Evolutionary conservation across 2,888 invertebrate species (phyloP), one percentile per base, ranked within the genome.

Genomic region (Athrips mouffetella): DNA sequence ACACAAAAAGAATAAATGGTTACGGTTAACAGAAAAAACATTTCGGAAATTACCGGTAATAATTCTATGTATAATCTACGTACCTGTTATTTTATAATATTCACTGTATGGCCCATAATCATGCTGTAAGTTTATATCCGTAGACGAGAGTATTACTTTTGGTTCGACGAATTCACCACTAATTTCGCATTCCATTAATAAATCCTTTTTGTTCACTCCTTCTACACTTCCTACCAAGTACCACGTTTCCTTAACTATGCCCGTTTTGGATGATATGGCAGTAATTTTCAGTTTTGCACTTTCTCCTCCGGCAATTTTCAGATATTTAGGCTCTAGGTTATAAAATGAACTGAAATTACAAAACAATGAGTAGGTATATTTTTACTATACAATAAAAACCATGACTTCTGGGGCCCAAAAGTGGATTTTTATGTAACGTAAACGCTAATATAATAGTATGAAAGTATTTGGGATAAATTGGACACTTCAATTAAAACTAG

Each of bases 81-180:
- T 64, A 89, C 90, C 89, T 62, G 80, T 88, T 51, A 89, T 66
- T 52, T 87, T 84, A 48, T 84, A 80, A 50, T 66, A 76, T 65
- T 84, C 81, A 45, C 75, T 83, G 25, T 84, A 81, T 0, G 82
- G 81, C 1, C 85, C 84, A 51, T 80, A 76, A 60, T 91, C 89
- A 58, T 89, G 77, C 51, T 79, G 83, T 61, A 92, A 90, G 4
- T 79, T 70, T 40, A 92, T 57, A 40, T 81, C 62, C 3, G 66
- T 60, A 35, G 90, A 83, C 8, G 89, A 89, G 23, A 92, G 68
- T 52, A 83, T 74, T 40, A 92, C 77, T 61, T 81, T 80, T 0
- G 92, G 92, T 57, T 91, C 90, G 0, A 90, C 87, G 62, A 92
- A 91, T 50, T 85, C 89, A 0, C 90, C 91, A 29, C 68, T 70